Evolutionary conservation across 2,797 vertebrate species (phyloP).

Genomic region (Crocodylus rhombifer): DNA sequence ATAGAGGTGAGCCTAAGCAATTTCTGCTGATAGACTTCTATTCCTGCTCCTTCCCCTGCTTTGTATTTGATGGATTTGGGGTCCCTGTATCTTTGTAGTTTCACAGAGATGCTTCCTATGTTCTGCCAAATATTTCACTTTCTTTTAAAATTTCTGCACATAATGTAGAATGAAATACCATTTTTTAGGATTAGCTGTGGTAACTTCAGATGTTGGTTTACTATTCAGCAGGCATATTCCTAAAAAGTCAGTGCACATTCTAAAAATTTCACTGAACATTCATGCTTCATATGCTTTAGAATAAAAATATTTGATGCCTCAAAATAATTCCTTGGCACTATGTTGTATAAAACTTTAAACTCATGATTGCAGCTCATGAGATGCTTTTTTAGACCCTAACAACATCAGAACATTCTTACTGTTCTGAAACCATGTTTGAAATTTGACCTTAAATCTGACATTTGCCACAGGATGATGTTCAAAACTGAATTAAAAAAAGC

Average conservation of each 20-base stretch:
- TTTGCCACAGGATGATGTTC: background rate
- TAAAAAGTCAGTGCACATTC: background rate
- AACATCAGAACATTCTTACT: background rate
- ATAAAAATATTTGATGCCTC: background rate
- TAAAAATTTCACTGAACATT: background rate
- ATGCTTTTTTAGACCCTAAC: background rate
- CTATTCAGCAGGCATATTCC: background rate
- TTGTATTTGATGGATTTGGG: background rate
- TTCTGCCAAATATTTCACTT: background rate
- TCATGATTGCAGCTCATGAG: background rate
- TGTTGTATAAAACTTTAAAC: background rate
- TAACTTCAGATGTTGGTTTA: conserved; percentile 1
- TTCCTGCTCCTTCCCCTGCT: no score
- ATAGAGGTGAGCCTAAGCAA: background rate
- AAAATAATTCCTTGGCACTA: background rate
- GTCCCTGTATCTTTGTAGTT: background rate
- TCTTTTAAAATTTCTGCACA: background rate
- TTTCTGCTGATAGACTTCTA: background rate
- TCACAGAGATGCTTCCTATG: background rate
- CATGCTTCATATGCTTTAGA: background rate
- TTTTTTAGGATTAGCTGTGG: background rate
- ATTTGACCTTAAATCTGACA: background rate
- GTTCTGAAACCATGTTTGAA: background rate
- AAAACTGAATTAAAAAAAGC: background rate
- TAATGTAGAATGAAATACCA: background rate